Base-by-base conservation (phyloP, 2,797 vertebrate species). In the Columba guinea region DNA sequence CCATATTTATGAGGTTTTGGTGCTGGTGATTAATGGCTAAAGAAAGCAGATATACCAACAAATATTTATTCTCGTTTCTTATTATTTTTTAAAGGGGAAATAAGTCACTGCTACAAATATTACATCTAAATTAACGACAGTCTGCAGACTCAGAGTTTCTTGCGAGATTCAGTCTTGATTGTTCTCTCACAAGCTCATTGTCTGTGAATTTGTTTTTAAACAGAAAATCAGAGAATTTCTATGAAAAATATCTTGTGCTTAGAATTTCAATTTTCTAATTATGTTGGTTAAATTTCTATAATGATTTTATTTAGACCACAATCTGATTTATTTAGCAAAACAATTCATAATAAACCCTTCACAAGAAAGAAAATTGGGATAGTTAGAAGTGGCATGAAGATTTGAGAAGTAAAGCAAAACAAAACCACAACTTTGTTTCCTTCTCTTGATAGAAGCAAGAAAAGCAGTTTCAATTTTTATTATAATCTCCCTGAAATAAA, bases 401-500 rank as follows among this genome's bases (percentile, higher is more conserved):
- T 55, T 51, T 79, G 24, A 76, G 41, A 79, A 15, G 15, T 9
- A 92, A 87, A 64, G 12, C 4, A 79, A 90, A 93, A 81, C 11
- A 67, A 90, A 71, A 8, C 8, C 12, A 68, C 11, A 59, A 20
- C 7, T 64, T 56, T 84, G 8, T 75, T 90, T 87, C 27, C 9
- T 89, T 9, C 19, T 82, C 7, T 35, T 59, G 49, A 90, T 13
- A 76, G 30, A 73, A 60, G 18, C 17, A 88, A 90, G 68, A 73
- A 89, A 95, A 75, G 19, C 15, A 81, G 10, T 64, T 97, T 96
- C 59, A 94, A 37, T 63, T 95, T 96, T 92, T 88, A 78, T 84
- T 91, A 62, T n/a, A 94, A 88, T 73, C 91, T 17, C 68, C 67
- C 63, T 53, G 91, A 79, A 94, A 84, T 81, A 96, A 97, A 97